These are phyloP conservation scores for Chitala chitala DNA, from an alignment of 2,113 vertebrate genomes.

Conservation along the genomic window DNA sequence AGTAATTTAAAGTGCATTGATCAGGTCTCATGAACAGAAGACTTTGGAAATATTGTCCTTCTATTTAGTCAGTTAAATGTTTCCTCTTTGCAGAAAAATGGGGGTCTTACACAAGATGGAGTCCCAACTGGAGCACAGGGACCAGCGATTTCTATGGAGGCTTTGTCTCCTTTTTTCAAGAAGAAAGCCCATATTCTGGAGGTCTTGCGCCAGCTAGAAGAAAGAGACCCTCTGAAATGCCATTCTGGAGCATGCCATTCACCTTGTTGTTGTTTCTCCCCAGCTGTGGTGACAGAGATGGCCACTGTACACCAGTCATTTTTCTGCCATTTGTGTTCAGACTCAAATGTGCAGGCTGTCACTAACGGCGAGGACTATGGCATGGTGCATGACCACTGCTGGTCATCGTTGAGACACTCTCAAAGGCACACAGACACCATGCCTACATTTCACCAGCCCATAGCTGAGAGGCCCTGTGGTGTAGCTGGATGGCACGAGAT, in stretches of 20 bases:
- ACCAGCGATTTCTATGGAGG: constrained; percentile 67
- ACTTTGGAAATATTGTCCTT: no score
- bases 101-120: constrained; percentile 57
- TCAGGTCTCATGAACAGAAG: no score
- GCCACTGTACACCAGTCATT: constrained; percentile 52
- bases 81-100: constrained; percentile 54
- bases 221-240: constrained; percentile 75
- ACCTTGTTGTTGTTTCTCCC: constrained; percentile 67
- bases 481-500: background rate
- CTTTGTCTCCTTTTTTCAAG: constrained; percentile 87
- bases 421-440: constrained; percentile 60
- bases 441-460: constrained; percentile 62
- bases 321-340: constrained; percentile 40
- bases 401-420: constrained; percentile 65
- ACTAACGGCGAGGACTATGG: constrained; percentile 57
- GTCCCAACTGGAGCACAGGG: constrained; percentile 64
- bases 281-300: constrained; percentile 60
- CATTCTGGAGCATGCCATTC: constrained; percentile 52
- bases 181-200: constrained; percentile 95
- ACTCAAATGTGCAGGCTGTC: constrained; percentile 57
- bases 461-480: constrained; percentile 34
- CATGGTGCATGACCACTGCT: constrained; percentile 55
- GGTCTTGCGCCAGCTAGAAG: constrained; percentile 86
- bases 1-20: no score
- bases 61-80: constrained; percentile 9